Evolutionary conservation across 2,113 vertebrate species (phyloP), one percentile per base, ranked within the genome.

Genomic region (Hemibagrus wyckioides): DNA sequence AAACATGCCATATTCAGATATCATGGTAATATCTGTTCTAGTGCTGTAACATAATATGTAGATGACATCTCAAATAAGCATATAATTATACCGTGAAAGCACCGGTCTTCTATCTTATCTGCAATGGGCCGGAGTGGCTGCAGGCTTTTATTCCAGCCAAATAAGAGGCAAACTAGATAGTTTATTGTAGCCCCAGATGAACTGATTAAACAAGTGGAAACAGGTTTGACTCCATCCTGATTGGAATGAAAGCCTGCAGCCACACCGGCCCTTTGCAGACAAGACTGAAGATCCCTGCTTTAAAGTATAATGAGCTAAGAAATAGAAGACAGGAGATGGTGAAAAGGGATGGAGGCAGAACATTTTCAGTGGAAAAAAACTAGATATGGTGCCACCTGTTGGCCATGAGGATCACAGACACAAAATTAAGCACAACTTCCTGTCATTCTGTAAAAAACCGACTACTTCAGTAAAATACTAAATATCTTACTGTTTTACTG

Each of bases 311-410:
- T 63, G 23, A 71, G 50, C 14, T 30, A 77, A 39, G 65, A 82
- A 8, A 25, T 23, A 80, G 17, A 71, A 71, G n/a, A 44, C 71
- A 19, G 65, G 83, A 69, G 30, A 54, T 6, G 2, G 36, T 57
- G n/a, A 86, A 33, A 57, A 61, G 44, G n/a, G 61, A 39, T n/a
- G 21, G 79, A 39, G 44, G 44, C 83, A 87, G 30, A 39, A 89
- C 44, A 50, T 85, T 30, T 36, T 39, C 39, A 4, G 17, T 41
- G 11, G 30, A 80, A 85, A 85, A 15, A 63, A 28, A n/a, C n/a
- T n/a, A 15, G 2, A 75, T 75, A 48, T 56, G 41, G 48, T 87
- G 89, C 83, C 86, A 82, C 57, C 86, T 89, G 79, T 83, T 87
- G 88, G 54, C 30, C 41, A 36, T 39, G 9, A 48, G 13, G 3